Evolutionary conservation across 2,888 invertebrate species (phyloP).

Genomic region (Amiota mariae): DNA sequence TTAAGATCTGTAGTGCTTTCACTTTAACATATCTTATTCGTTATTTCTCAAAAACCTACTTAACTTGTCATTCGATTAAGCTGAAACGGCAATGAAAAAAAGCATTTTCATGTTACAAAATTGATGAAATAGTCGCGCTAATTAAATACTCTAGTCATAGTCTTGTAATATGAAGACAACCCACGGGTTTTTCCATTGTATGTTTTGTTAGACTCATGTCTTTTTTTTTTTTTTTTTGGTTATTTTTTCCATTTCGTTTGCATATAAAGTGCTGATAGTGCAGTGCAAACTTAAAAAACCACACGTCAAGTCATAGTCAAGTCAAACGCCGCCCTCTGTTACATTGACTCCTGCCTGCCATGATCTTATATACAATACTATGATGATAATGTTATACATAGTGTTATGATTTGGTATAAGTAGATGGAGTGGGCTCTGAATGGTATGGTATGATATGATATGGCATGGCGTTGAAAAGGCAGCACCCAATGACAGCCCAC

Average conservation of each 20-base stretch:
- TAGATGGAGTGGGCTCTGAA: no score
- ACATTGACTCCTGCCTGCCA: background rate
- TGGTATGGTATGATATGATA: no score
- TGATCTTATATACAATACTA: background rate
- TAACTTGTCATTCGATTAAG: slow-evolving; percentile 14
- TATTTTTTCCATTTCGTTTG: slow-evolving; percentile 24
- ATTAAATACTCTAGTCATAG: slow-evolving; percentile 46
- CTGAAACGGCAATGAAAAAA: background rate
- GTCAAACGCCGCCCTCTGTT: slow-evolving; percentile 24
- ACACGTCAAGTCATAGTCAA: slow-evolving; percentile 23
- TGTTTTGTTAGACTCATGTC: slow-evolving; percentile 39
- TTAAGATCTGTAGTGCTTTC: background rate
- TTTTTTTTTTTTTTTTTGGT: slow-evolving; percentile 29
- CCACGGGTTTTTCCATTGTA: slow-evolving; percentile 37
- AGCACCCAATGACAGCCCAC: slow-evolving; percentile 39
- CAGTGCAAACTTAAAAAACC: slow-evolving; percentile 33
- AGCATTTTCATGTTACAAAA: slow-evolving; percentile 26
- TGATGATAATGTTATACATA: slow-evolving; percentile 10
- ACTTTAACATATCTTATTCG: background rate
- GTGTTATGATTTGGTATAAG: background rate
- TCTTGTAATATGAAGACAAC: slow-evolving; percentile 30
- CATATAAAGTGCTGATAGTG: slow-evolving; percentile 21
- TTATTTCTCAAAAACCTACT: slow-evolving; percentile 41
- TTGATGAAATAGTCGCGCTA: slow-evolving; percentile 34
- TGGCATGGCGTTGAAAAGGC: background rate